Percentiles rank a stretch among this genome's conserved stretches.
Evolutionary conservation across 2,888 invertebrate species (phyloP).

Genomic region (Dyspetes luteomarginatus): DNA sequence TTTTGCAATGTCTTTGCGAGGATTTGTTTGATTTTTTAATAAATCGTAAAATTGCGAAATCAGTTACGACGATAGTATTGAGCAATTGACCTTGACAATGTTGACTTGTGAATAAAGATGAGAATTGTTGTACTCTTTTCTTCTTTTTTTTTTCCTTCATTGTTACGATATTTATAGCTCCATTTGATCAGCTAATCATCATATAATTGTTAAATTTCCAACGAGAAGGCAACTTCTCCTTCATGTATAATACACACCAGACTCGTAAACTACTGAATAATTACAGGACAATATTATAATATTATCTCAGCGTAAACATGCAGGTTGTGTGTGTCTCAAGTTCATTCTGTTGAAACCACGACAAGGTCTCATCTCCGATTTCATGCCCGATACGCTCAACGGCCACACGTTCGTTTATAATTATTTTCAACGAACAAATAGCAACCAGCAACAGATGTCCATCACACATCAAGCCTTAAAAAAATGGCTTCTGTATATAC

Average conservation of each 20-base stretch:
- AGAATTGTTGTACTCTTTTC: slow-evolving; percentile 7
- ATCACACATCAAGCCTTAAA: background rate
- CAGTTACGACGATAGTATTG: background rate
- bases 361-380: background rate
- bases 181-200: slow-evolving; percentile 1
- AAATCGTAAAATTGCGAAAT: slow-evolving; percentile 23
- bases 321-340: background rate
- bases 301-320: background rate
- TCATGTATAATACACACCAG: slow-evolving; percentile 3
- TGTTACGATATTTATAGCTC: slow-evolving; percentile 1
- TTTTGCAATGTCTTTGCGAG: too few relatives aligned
- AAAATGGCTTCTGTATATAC: too few relatives aligned
- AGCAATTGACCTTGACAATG: slow-evolving; percentile 37
- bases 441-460: background rate
- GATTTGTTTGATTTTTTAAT: slow-evolving; percentile 19
- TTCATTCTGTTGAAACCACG: background rate
- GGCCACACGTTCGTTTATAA: background rate
- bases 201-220: slow-evolving; percentile 26
- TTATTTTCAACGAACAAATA: background rate
- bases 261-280: background rate
- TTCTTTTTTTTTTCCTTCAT: background rate
- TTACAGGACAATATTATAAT: too few relatives aligned
- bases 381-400: background rate
- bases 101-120: slow-evolving; percentile 44
- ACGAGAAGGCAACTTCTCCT: slow-evolving; percentile 10